Conservation (phyloP, 1,140 invertebrate genomes). For the Drosophila setifemur region DNA sequence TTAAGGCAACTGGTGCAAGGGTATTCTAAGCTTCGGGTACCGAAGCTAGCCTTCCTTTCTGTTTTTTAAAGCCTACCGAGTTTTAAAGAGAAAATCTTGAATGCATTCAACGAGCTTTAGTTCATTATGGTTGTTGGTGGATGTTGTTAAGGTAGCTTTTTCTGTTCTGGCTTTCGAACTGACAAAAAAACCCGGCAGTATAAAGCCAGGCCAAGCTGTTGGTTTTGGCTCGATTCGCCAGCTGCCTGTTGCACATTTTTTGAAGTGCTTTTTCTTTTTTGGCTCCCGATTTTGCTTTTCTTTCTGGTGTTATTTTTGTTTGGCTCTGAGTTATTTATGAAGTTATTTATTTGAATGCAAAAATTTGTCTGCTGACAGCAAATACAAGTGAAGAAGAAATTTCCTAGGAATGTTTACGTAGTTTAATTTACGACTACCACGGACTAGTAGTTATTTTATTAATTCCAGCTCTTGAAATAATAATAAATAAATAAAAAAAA, state of each 20-base stretch:
- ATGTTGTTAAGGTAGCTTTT: not conserved
- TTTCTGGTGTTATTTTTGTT: not conserved
- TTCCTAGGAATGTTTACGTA: no score
- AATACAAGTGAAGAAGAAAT: no score
- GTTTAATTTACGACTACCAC: no score
- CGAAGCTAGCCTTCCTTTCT: not conserved
- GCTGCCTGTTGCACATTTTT: not conserved
- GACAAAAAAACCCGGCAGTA: not conserved
- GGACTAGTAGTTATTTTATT: no score
- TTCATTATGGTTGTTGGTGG: conserved; percentile 5
- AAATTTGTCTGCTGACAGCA: no score
- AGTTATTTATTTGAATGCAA: no score
- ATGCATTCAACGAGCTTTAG: conserved; percentile 51
- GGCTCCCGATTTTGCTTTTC: not conserved
- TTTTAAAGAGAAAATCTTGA: not conserved
- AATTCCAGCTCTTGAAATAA: no score
- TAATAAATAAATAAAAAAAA: no score
- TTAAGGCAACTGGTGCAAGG: no score
- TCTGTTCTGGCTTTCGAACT: no score
- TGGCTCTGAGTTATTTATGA: not conserved
- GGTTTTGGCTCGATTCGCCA: not conserved
- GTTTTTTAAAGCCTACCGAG: not conserved
- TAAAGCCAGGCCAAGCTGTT: conserved; percentile 19
- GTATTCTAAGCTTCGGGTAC: no score
- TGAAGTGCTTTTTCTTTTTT: not conserved